Conservation (phyloP, 64 coral and sea anemone genomes). For the Actinia equina region DNA sequence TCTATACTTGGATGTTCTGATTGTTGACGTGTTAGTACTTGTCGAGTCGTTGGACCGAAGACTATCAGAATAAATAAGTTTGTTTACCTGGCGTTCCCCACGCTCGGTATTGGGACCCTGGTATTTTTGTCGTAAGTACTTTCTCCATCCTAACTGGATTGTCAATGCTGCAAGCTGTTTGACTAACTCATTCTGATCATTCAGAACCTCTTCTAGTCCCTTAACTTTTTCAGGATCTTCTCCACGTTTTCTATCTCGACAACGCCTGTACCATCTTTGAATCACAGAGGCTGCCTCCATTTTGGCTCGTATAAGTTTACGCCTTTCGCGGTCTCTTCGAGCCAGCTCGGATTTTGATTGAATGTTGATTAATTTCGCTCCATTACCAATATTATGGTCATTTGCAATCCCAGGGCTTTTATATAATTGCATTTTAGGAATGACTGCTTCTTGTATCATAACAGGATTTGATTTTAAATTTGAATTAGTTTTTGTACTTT, state of each 20-base stretch:
- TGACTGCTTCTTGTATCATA: background rate
- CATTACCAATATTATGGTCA: background rate
- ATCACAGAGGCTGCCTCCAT: slow-evolving; percentile 37
- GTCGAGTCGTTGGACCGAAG: background rate
- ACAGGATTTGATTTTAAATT: background rate
- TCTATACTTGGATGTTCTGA: background rate
- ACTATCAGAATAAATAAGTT: background rate
- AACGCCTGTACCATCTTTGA: slow-evolving; percentile 42
- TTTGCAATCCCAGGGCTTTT: background rate
- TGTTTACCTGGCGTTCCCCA: background rate
- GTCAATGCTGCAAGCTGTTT: slow-evolving; percentile 39
- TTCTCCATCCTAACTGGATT: slow-evolving; percentile 52
- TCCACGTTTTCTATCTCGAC: slow-evolving; percentile 2
- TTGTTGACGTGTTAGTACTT: background rate
- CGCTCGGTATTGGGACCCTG: background rate
- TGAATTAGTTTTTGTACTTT: background rate
- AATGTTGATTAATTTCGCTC: background rate
- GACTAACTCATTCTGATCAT: slow-evolving; percentile 39
- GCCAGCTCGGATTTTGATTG: slow-evolving; percentile 18
- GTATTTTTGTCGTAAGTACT: slow-evolving; percentile 6
- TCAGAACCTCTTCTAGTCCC: slow-evolving; percentile 6
- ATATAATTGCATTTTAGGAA: background rate
- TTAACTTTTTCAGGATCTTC: background rate
- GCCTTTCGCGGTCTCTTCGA: slow-evolving; percentile 43
- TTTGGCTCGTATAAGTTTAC: slow-evolving; percentile 48